Base-by-base conservation (phyloP, 2,797 vertebrate genomes). In the Microctenopoma steveboyesi region DNA sequence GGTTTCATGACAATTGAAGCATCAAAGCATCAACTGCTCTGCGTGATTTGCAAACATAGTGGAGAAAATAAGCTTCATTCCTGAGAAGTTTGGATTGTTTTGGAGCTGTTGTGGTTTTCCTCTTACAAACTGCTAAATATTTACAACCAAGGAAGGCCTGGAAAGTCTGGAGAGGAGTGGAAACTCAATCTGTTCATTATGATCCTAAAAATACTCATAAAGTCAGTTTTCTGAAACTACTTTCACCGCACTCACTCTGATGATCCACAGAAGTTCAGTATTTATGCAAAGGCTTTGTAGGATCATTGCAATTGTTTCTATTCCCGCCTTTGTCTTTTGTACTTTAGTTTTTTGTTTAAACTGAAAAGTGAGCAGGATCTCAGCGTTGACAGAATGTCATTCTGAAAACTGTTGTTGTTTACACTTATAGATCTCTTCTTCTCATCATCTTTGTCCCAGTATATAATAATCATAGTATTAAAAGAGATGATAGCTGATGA, bases 1-100 rank as follows among this genome's bases (percentile, higher is more conserved):
- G 68, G 74, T 86, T 87, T 84, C 53, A 77, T 43, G 90, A 92
- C 72, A 81, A 54, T 27, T 67, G 65, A 25, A 61, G 60, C 80
- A 85, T 88, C 84, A 83, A 90, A 87, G 86, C 15, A 1, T 43
- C 22, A 27, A 48, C 60, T 63, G 54, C 71, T 30, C 40, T 60
- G 37, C 64, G 58, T 56, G 49, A 82, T 76, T 86, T 83, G 58
- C 48, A 79, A 74, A 76, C 67, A 51, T 28, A 18, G 18, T 48
- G 54, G 45, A 63, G 65, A 78, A 76, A 79, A 62, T 13, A 54
- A 76, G 64, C 56, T 43, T 52, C 57, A 72, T 72, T 87, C 76
- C 61, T 72, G 52, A 83, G 84, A 72, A 73, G 72, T 69, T 62
- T 76, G 65, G 61, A 62, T 69, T 72, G 67, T 83, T 89, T 75